phyloP scores from a whole-genome alignment of 1,140 invertebrate genomes.

The Lucilia sericata region DNA sequence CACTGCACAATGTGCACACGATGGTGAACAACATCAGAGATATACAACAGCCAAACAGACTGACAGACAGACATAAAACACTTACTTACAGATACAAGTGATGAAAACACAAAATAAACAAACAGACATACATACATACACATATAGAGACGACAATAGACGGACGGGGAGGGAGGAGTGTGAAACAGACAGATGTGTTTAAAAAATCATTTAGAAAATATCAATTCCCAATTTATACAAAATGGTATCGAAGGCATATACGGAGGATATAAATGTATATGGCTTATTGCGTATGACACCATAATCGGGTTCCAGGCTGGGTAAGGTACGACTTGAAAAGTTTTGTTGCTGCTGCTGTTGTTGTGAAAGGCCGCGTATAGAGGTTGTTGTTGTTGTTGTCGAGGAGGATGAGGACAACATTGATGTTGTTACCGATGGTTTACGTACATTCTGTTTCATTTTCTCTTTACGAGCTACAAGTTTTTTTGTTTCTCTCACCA shows the following conservation, averaged over 20 bases:
- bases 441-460: conserved; percentile 65
- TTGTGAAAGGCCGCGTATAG: conserved; percentile 31
- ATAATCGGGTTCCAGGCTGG: conserved; percentile 63
- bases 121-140: neutral
- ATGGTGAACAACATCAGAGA: neutral
- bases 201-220: conserved; percentile 48
- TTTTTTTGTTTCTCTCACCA: conserved; percentile 65
- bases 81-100: neutral
- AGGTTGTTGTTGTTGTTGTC: neutral
- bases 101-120: neutral
- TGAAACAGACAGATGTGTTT: conserved; percentile 13
- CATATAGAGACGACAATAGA: neutral
- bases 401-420: neutral
- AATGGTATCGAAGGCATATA: conserved; percentile 65
- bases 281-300: conserved; percentile 60
- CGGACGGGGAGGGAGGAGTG: neutral
- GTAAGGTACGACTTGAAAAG: conserved; percentile 55
- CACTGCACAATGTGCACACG: conserved; percentile 2
- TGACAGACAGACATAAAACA: neutral
- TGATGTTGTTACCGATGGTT: conserved; percentile 45
- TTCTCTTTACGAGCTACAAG: conserved; percentile 65
- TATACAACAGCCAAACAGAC: neutral
- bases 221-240: conserved; percentile 59
- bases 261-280: conserved; percentile 65
- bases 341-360: conserved; percentile 7